These are phyloP conservation scores for Ceyx margarethae DNA, from an alignment of 2,113 vertebrate genomes.

Conservation along the genomic window DNA sequence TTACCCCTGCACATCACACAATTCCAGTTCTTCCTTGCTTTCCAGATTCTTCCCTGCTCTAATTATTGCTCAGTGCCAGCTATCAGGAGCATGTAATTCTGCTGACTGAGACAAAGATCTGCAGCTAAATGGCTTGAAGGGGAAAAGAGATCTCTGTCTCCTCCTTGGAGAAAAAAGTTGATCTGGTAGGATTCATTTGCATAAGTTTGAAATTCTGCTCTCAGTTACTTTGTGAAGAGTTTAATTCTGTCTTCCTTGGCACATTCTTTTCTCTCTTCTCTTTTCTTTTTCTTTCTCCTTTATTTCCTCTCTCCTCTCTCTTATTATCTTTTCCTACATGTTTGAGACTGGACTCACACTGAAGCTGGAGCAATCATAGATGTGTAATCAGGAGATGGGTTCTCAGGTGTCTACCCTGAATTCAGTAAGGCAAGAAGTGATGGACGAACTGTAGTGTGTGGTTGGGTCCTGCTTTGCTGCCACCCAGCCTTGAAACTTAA, in stretches of 20 bases:
- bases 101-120: not conserved
- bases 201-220: not conserved
- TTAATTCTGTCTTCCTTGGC: not conserved
- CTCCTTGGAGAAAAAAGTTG: not conserved
- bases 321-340: not conserved
- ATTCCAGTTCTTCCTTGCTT: not conserved
- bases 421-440: not conserved
- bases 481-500: not conserved
- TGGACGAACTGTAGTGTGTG: not conserved
- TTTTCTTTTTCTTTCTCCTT: no score
- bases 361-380: not conserved
- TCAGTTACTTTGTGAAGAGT: not conserved
- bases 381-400: not conserved
- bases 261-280: not conserved
- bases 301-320: no score
- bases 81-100: not conserved
- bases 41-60: not conserved
- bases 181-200: not conserved
- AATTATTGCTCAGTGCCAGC: not conserved
- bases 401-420: not conserved
- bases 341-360: not conserved
- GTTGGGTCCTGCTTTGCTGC: not conserved
- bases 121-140: not conserved
- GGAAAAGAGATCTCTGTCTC: not conserved
- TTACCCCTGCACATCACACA: not conserved